Evolutionary conservation across 2,797 vertebrate genomes (phyloP), one percentile per base, ranked within the genome.

Genomic region (Lepilemur septentrionalis): DNA sequence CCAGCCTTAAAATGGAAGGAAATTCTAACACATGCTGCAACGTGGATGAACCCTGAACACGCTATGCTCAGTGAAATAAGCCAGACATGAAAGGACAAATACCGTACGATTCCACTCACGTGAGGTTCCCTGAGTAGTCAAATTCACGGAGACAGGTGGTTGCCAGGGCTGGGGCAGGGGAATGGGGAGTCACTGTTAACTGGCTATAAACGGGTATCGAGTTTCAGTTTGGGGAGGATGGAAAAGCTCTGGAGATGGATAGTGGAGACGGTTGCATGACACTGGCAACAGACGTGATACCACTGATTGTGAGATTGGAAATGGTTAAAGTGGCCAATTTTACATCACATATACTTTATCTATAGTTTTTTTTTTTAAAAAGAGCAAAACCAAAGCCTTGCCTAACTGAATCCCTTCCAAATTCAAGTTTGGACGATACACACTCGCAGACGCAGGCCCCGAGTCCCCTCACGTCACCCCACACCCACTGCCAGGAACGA

Each of bases 251-350:
- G 69, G 52, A 89, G 65, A n/a, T 2, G 28, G 70, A 50, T 0
- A 46, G 55, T 1, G 41, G 50, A 4, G 50, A 75, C 1, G 4
- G 38, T 1, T 22, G 30, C 20, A n/a, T 10, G 28, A 55, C 32
- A 32, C 0, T 0, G 0, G 7, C 35, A 32, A 12, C 0, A 2
- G 8, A 13, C 20, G 25, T 69, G 15, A 41, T 2, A 17, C 35
- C 73, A n/a, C 14, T 35, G 38, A 73, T 9, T 30, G 10, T 5
- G 28, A 3, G 2, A 50, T 72, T 30, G 18, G 50, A 75, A 18
- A 48, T 23, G 17, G 61, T 17, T 59, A 28, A 30, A 81, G 32
- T 15, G 41, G n/a, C 3, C 35, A 50, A 50, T 59, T 83, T 73
- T n/a, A 25, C 48, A 13, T 23, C 17, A 55, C 4, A 12, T 30